These are phyloP conservation scores for Gryon sp. DNA, from an alignment of 1,140 invertebrate species.

Conservation along the genomic window DNA sequence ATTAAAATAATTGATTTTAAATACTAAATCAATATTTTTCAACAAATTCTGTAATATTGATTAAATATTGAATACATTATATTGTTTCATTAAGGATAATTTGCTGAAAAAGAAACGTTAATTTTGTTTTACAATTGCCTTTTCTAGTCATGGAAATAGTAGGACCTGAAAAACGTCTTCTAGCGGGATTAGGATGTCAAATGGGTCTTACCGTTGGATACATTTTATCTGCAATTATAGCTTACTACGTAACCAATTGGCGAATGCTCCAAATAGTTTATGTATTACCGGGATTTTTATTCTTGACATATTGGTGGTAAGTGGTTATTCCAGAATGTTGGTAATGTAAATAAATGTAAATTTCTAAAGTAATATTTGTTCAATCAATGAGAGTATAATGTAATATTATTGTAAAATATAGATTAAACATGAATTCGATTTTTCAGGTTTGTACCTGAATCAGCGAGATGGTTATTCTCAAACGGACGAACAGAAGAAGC, in stretches of 20 bases:
- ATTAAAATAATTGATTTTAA: too few species aligned
- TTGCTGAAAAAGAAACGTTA: too few species aligned
- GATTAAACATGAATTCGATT: not conserved
- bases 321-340: slow-evolving; percentile 58
- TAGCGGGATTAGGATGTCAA: slow-evolving; percentile 87
- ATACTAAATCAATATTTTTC: too few species aligned
- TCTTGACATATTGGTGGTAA: slow-evolving; percentile 89
- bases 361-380: too few species aligned
- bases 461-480: slow-evolving; percentile 88
- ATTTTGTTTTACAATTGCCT: too few species aligned
- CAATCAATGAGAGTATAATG: too few species aligned
- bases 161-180: slow-evolving; percentile 84
- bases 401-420: not conserved
- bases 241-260: slow-evolving; percentile 87
- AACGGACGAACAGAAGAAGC: slow-evolving; percentile 86
- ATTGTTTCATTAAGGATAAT: too few species aligned
- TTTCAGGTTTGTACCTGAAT: slow-evolving; percentile 84
- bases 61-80: too few species aligned
- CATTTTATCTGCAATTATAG: slow-evolving; percentile 85
- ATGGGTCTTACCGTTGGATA: slow-evolving; percentile 89
- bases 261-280: slow-evolving; percentile 85
- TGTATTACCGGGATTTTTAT: slow-evolving; percentile 84
- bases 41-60: too few species aligned
- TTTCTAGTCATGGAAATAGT: slow-evolving; percentile 87
- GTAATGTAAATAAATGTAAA: too few species aligned